Conservation (phyloP, 1,140 invertebrate species). For the Cylas formicarius region DNA sequence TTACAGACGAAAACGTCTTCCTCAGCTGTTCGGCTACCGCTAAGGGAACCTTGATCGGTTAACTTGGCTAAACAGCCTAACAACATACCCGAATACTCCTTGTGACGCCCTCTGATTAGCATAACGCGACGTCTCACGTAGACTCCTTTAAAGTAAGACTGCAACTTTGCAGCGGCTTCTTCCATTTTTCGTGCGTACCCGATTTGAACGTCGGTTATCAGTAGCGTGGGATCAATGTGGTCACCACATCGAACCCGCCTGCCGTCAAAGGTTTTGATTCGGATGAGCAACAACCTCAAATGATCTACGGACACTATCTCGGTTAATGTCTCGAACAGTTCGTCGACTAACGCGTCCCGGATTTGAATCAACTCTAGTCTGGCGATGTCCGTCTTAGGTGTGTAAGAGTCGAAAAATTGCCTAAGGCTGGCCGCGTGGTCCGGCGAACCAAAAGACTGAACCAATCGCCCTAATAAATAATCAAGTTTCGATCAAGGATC, state of each 20-base stretch:
- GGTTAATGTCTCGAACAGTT: slow-evolving; percentile 11
- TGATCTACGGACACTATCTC: slow-evolving; percentile 1
- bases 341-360: slow-evolving; percentile 31
- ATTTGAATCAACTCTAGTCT: slow-evolving; percentile 21
- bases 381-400: slow-evolving; percentile 17
- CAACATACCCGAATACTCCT: slow-evolving; percentile 14
- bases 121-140: slow-evolving; percentile 19
- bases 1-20: too few species aligned
- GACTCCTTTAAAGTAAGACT: slow-evolving; percentile 28
- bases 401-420: slow-evolving; percentile 34
- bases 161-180: slow-evolving; percentile 24
- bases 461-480: slow-evolving; percentile 19
- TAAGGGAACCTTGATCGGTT: too few species aligned
- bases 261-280: too few species aligned
- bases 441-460: slow-evolving; percentile 33
- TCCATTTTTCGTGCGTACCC: slow-evolving; percentile 20
- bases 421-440: slow-evolving; percentile 23
- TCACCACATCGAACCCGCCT: too few species aligned
- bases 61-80: too few species aligned
- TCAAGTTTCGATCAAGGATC: slow-evolving; percentile 1
- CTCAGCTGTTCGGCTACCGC: too few species aligned
- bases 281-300: too few species aligned
- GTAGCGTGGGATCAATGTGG: too few species aligned
- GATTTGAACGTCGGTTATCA: slow-evolving; percentile 13
- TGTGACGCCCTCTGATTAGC: slow-evolving; percentile 5